Evolutionary conservation across 1,140 invertebrate species (phyloP).

Genomic region (Dendroctonus valens): DNA sequence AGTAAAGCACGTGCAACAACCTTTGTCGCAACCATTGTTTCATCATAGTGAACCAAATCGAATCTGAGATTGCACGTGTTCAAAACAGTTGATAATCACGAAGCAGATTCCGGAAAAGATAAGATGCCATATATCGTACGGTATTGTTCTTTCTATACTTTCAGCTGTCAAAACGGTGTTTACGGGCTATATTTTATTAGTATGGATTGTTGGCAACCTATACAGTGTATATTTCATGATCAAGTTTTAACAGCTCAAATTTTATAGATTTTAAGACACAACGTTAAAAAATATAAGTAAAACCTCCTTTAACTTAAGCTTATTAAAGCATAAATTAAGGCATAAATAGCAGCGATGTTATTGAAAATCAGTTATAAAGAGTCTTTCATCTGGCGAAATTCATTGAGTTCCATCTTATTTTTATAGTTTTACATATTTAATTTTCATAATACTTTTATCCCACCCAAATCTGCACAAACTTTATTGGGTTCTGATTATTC

Average conservation of each 20-base stretch:
- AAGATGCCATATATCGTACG: conserved; percentile 1
- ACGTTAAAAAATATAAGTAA: too few species aligned
- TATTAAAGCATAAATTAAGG: too few species aligned
- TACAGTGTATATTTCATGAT: neutral
- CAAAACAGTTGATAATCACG: conserved; percentile 26
- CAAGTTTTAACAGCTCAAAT: neutral
- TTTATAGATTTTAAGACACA: neutral
- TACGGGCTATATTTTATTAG: neutral
- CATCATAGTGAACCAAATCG: conserved; percentile 16
- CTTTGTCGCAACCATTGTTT: conserved; percentile 24
- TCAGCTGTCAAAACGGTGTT: too few species aligned
- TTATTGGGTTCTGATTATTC: neutral
- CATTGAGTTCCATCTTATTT: neutral
- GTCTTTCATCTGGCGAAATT: neutral
- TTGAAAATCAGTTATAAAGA: neutral
- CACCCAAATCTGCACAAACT: neutral
- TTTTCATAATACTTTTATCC: too few species aligned
- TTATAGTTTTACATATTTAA: neutral
- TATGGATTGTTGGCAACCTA: neutral
- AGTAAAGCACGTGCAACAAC: conserved; percentile 19
- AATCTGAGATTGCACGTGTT: conserved; percentile 26
- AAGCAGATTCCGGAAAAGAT: conserved; percentile 6
- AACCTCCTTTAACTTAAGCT: neutral
- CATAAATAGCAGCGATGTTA: neutral
- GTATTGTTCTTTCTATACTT: too few species aligned